Base-by-base conservation (phyloP, 2,888 invertebrate species). In the Pomacea canaliculata region DNA sequence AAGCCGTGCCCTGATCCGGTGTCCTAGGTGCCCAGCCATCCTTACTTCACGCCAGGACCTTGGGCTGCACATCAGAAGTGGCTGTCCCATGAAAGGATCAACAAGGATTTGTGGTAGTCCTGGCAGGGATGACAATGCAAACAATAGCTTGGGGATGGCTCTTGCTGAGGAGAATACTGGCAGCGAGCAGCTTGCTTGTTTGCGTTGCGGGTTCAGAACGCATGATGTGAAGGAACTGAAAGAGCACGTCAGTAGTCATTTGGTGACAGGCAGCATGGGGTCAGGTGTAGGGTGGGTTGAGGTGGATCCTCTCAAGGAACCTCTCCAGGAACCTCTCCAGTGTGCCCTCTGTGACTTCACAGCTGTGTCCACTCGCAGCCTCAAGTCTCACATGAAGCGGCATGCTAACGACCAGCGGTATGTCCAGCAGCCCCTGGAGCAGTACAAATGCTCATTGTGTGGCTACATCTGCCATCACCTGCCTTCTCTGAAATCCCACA, bases 371-470 rank as follows among this genome's bases (percentile, higher is more conserved):
- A 86, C 83, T 46, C 83, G 89, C 56, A 90, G 89, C 76, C 81
- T 90, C 37, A 90, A 90, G 76, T 90, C 90, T 12, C 90, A 90
- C 83, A 89, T 90, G 89, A 90, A 90, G 78, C 84, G 90, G 2
- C 90, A 90, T 78, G 85, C 88, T 48, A 90, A 90, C 76, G 90
- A 90, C 81, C 89, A 89, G 78, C 83, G 89, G 9, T 90, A 88
- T 76, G 89, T 90, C 27, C 88, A 89, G 76, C 90, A 90, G 81
- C 90, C 89, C 0, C 82, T 90, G 70, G 90, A 90, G 77, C 90
- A 90, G 81, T 90, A 90, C 82, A 90, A 89, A 78, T 90, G 90
- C 81, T 88, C 89, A 73, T 79, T 90, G 19, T 90, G 90, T 81
- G 89, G 89, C 63, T 90, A 90, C 77, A 88, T 90, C 9, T 90